Base-by-base conservation (phyloP, 2,888 invertebrate species). In the Athetis lepigone region DNA sequence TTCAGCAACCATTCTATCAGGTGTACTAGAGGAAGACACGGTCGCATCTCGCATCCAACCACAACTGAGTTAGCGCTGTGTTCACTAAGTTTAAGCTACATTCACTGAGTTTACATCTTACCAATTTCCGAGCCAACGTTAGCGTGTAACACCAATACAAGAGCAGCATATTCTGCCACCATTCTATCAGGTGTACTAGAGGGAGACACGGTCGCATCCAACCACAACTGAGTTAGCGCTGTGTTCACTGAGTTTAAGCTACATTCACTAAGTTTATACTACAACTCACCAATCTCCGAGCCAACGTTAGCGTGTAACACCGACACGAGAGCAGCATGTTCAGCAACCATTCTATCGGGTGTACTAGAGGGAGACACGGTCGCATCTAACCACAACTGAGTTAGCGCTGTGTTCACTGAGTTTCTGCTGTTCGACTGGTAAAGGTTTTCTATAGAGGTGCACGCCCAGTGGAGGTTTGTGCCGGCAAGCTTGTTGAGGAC, bases 51-150 rank as follows among this genome's bases (percentile, higher is more conserved):
- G n/a, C n/a, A n/a, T n/a, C 97, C 50, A 96, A 87, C 84, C 98
- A 96, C n/a, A 98, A 90, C 33, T 93, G 93, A 0, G 96, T 96
- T 9, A 99, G 89, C 0, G 97, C 96, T 49, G 96, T 96, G 86
- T 98, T 99, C 95, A 98, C 97, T 42, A 97, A 96, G 87, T 98
- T 96, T n/a, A 98, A 95, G 65, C 98, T 97, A n/a, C n/a, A n/a
- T n/a, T n/a, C n/a, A n/a, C n/a, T 1, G 2, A 29, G 2, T 29
- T 29, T 11, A 19, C 1, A 8, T 85, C 95, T 92, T 83, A 97
- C 98, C 98, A 52, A 99, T 96, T 96, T 99, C 99, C 3, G 96
- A 96, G 13, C 98, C 99, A 39, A 99, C 96, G 88, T 98, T 98
- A 0, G 98, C 98, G 89, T 99, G 98, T 29, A 99, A 89, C 70